Percentiles rank a stretch among this genome's conserved stretches.
Conservation (phyloP, 2,797 vertebrate genomes). For the Gallinago nigripennis region DNA sequence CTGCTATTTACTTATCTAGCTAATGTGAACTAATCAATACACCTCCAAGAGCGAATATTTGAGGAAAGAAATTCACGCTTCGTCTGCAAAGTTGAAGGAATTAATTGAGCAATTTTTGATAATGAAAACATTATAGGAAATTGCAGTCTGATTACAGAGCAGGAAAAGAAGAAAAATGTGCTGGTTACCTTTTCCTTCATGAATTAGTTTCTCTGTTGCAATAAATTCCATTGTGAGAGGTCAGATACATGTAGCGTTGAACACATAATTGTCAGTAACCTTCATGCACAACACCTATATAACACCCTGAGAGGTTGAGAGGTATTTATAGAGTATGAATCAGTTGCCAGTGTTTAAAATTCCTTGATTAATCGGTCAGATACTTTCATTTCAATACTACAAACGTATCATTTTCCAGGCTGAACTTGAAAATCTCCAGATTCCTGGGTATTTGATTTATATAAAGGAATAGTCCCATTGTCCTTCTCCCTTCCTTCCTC, state of each 20-base stretch:
- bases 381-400: background rate
- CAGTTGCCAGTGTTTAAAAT: background rate
- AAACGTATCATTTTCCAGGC: background rate
- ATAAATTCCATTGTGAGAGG: background rate
- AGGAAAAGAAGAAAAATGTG: background rate
- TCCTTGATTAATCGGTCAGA: background rate
- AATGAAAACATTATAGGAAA: background rate
- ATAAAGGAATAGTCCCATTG: background rate
- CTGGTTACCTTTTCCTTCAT: background rate
- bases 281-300: accelerated
- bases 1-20: constrained; percentile 26
- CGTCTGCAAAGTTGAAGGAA: background rate
- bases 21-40: constrained; percentile 33
- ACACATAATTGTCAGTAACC: background rate
- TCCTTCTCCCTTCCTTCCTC: background rate
- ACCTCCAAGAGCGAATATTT: background rate
- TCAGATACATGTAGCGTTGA: accelerated
- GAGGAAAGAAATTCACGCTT: background rate
- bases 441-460: background rate
- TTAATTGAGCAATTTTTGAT: background rate
- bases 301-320: background rate
- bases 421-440: background rate
- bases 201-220: background rate
- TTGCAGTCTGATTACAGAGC: background rate
- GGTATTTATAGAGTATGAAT: background rate